These are phyloP conservation scores for Chromobotia macracanthus DNA, from an alignment of 2,797 vertebrate genomes.

Conservation along the genomic window DNA sequence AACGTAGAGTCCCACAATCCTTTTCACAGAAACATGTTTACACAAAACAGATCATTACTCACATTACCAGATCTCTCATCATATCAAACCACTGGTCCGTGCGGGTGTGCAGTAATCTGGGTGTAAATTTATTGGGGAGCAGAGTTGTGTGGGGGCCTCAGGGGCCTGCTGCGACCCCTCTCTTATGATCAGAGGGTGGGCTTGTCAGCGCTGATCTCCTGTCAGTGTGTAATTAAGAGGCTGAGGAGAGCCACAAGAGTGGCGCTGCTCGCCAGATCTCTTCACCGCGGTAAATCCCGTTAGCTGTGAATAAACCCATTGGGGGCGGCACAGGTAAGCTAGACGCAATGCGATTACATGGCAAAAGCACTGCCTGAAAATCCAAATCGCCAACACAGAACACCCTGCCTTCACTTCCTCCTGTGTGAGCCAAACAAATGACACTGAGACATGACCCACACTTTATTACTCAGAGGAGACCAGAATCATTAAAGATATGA, in stretches of 20 bases:
- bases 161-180: constrained; percentile 25
- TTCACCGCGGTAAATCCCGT: constrained; percentile 66
- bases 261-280: constrained; percentile 52
- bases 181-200: constrained; percentile 46
- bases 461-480: constrained; percentile 11
- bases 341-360: constrained; percentile 69
- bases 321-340: constrained; percentile 67
- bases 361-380: constrained; percentile 63
- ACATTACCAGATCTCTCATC: background rate
- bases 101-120: background rate
- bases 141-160: background rate
- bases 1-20: background rate
- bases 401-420: constrained; percentile 27
- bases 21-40: background rate
- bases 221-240: constrained; percentile 66
- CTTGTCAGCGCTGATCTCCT: constrained; percentile 61
- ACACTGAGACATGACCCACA: constrained; percentile 1
- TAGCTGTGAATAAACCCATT: constrained; percentile 69
- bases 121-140: constrained; percentile 14
- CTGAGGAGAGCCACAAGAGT: constrained; percentile 52
- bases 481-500: no score
- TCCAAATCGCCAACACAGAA: constrained; percentile 55
- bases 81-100: background rate
- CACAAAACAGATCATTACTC: background rate
- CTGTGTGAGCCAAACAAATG: background rate